Evolutionary conservation across 1,140 invertebrate species (phyloP).

Genomic region (Choristoneura fumiferana): DNA sequence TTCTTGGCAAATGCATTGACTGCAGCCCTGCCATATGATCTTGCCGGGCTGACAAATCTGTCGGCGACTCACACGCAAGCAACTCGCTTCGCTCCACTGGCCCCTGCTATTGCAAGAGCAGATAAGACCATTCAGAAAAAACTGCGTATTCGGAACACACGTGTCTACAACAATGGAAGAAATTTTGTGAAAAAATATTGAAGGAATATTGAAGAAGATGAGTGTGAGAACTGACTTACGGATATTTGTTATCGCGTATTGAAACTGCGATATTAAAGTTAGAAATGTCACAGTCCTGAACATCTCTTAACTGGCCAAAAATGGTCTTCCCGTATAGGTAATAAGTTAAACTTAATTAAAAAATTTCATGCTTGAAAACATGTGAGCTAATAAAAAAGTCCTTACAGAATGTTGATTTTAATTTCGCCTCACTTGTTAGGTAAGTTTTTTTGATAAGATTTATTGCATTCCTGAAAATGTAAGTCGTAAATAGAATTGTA

Average conservation of each 20-base stretch:
- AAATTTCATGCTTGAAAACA: constrained; percentile 31
- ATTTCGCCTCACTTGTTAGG: constrained; percentile 16
- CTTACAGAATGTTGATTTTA: constrained; percentile 25
- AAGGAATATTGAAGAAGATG: neutral
- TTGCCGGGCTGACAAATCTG: constrained; percentile 46
- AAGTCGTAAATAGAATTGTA: neutral
- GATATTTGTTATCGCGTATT: constrained; percentile 22
- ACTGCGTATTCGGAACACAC: constrained; percentile 52
- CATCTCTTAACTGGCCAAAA: constrained; percentile 34
- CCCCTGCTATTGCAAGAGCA: constrained; percentile 52
- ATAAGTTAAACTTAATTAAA: constrained; percentile 35
- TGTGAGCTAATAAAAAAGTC: constrained; percentile 32
- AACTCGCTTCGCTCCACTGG: constrained; percentile 41
- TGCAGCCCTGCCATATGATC: constrained; percentile 49
- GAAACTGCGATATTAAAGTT: constrained; percentile 39
- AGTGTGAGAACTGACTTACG: constrained; percentile 40
- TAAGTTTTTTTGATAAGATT: neutral
- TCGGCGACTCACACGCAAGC: constrained; percentile 36
- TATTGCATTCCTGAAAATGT: neutral
- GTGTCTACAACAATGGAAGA: constrained; percentile 36
- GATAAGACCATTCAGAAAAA: constrained; percentile 42
- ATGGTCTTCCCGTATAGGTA: constrained; percentile 20
- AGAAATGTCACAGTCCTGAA: constrained; percentile 41
- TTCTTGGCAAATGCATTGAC: constrained; percentile 51
- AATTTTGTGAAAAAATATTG: constrained; percentile 15